These are phyloP conservation scores for Columbina picui DNA, from an alignment of 2,113 vertebrate genomes.

Conservation along the genomic window DNA sequence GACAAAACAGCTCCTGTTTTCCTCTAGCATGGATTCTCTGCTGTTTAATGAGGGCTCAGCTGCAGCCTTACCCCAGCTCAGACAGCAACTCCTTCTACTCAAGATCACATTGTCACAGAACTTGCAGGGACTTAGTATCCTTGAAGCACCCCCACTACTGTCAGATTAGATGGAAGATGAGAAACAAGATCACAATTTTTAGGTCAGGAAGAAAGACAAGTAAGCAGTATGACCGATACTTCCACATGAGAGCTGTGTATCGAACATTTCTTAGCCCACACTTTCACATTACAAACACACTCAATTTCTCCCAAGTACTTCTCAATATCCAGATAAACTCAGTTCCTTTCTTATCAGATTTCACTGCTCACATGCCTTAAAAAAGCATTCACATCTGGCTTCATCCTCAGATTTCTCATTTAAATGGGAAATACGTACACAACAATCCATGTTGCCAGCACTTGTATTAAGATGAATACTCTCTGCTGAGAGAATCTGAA, in stretches of 20 bases:
- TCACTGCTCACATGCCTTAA: rapidly evolving
- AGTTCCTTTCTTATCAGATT: not conserved
- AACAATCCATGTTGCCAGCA: not conserved
- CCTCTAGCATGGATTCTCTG: not conserved
- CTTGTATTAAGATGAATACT: not conserved
- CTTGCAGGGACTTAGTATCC: not conserved
- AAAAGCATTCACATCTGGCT: not conserved
- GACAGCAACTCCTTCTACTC: not conserved
- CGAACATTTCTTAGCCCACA: not conserved
- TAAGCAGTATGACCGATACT: not conserved
- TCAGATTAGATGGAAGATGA: not conserved
- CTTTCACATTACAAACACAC: not conserved
- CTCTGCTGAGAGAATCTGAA: not conserved
- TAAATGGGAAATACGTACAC: not conserved
- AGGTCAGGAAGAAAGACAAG: not conserved
- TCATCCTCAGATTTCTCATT: not conserved
- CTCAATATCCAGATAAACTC: not conserved
- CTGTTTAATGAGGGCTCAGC: not conserved
- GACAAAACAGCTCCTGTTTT: not conserved
- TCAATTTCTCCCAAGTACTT: not conserved
- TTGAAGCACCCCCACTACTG: not conserved
- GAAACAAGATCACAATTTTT: not conserved
- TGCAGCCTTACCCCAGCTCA: not conserved
- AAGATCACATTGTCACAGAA: not conserved
- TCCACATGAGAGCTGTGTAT: not conserved